Evolutionary conservation across 2,888 invertebrate species (phyloP).

Genomic region (Conistra vaccinii): DNA sequence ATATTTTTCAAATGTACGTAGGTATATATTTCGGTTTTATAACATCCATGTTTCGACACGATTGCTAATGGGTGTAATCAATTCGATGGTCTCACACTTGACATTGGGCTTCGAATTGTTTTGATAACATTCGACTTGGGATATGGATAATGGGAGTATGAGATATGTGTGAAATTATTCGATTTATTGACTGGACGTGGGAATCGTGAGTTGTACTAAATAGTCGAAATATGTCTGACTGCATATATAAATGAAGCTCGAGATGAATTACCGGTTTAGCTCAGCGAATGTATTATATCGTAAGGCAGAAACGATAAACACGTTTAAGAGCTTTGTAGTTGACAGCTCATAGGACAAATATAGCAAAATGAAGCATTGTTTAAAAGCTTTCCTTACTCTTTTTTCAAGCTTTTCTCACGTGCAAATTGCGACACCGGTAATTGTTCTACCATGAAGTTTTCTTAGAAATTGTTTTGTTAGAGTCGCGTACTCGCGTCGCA

Average conservation of each 20-base stretch:
- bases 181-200: constrained; percentile 47
- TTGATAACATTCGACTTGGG: constrained; percentile 64
- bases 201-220: constrained; percentile 34
- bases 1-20: constrained; percentile 84
- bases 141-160: constrained; percentile 61
- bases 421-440: no score
- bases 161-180: constrained; percentile 60
- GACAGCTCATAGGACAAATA: no score
- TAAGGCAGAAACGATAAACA: not conserved
- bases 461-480: no score
- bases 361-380: no score
- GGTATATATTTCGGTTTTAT: constrained; percentile 83
- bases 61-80: constrained; percentile 87
- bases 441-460: no score
- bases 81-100: constrained; percentile 79
- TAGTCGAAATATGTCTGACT: not conserved
- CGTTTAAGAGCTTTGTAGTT: not conserved
- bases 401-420: no score
- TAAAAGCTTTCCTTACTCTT: no score
- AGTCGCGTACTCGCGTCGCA: no score
- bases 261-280: not conserved
- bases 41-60: constrained; percentile 85
- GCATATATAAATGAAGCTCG: not conserved
- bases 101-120: constrained; percentile 68
- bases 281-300: not conserved